Conservation (phyloP, 2,888 invertebrate genomes). For the Melipona beecheii region DNA sequence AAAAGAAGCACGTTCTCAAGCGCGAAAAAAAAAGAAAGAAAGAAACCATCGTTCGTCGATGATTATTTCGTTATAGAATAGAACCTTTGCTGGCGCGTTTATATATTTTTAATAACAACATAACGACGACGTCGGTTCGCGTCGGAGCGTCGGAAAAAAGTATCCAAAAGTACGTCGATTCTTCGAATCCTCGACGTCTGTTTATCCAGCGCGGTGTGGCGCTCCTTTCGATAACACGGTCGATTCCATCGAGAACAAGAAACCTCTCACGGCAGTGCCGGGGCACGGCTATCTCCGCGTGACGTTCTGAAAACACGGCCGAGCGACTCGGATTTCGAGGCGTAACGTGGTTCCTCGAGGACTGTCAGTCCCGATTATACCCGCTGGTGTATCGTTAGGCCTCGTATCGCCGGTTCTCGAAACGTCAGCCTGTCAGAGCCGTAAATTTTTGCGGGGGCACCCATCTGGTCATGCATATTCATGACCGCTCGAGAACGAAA, state of each 20-base stretch:
- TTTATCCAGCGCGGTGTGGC: conserved; percentile 9
- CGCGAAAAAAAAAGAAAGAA: too few relatives aligned
- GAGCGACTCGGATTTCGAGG: conserved; percentile 30
- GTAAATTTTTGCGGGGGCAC: conserved; percentile 74
- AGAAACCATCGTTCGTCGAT: not conserved
- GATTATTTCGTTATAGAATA: not conserved
- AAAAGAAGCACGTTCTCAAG: not conserved
- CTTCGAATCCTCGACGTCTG: conserved; percentile 10
- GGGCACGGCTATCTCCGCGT: conserved; percentile 6
- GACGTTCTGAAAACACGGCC: conserved; percentile 49
- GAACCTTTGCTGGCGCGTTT: not conserved
- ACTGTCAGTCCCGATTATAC: conserved; percentile 69
- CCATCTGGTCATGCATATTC: conserved; percentile 76
- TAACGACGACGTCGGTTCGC: not conserved
- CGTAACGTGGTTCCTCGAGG: conserved; percentile 59
- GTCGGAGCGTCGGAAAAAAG: not conserved
- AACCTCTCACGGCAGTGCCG: conserved; percentile 21
- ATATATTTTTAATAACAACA: conserved; percentile 36
- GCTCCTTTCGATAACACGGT: conserved; percentile 46
- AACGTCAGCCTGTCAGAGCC: conserved; percentile 73
- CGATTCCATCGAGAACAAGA: conserved; percentile 35
- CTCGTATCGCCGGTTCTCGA: conserved; percentile 65
- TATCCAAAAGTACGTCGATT: not conserved
- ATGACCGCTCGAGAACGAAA: conserved; percentile 64
- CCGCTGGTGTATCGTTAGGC: conserved; percentile 60